Evolutionary conservation across 2,888 invertebrate species (phyloP).

Genomic region (Thyatira batis): DNA sequence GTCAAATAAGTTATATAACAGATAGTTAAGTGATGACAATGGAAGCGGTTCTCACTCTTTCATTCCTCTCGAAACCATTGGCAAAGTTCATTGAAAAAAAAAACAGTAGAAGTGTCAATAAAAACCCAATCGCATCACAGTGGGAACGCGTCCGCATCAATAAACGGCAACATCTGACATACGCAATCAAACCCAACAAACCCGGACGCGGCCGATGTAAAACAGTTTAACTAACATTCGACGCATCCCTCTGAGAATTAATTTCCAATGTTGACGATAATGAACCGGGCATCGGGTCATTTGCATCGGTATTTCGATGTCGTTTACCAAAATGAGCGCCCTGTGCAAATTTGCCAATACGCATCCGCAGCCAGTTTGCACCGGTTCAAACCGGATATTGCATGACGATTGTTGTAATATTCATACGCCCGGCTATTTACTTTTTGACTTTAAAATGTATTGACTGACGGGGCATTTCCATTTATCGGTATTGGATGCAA

Average conservation of each 20-base stretch:
- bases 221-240: constrained; percentile 51
- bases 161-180: constrained; percentile 11
- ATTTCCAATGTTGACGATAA: constrained; percentile 67
- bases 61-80: no score
- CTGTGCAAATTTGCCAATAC: constrained; percentile 49
- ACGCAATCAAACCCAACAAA: constrained; percentile 34
- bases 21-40: no score
- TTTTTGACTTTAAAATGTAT: constrained; percentile 22
- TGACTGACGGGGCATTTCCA: constrained; percentile 22
- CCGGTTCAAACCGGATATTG: constrained; percentile 35
- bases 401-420: constrained; percentile 35
- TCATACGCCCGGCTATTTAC: constrained; percentile 28
- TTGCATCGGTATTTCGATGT: constrained; percentile 60
- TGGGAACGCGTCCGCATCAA: neutral
- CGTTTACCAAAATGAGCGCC: constrained; percentile 53
- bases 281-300: constrained; percentile 56
- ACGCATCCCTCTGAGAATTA: constrained; percentile 53
- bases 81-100: neutral
- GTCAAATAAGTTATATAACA: no score
- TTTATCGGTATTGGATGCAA: constrained; percentile 5
- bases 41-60: no score
- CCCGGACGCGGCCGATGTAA: constrained; percentile 27
- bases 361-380: constrained; percentile 30
- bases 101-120: neutral
- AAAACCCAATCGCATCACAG: neutral